A percentile compares a stretch with the other conserved stretches of the same genome.
Evolutionary conservation across 2,888 invertebrate species (phyloP).

Genomic region (Cistogaster globosa): DNA sequence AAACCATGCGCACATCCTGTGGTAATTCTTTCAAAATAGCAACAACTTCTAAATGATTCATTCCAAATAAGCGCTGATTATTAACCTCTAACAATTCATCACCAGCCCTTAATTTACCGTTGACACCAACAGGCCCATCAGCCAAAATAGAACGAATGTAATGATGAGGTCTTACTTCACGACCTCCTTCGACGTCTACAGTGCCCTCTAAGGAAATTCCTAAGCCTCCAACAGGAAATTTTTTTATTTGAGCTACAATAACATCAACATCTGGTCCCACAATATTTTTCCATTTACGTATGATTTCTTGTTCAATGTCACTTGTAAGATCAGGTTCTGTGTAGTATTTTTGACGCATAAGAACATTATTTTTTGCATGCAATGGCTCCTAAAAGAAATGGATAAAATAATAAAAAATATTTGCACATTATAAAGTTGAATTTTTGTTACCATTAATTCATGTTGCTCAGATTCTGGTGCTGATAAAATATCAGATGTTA

Average conservation of each 20-base stretch:
- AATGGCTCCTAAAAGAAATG: conserved; percentile 73
- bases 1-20: conserved; percentile 94
- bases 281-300: conserved; percentile 92
- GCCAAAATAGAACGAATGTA: conserved; percentile 98
- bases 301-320: conserved; percentile 91
- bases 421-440: not conserved
- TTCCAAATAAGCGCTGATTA: conserved; percentile 91
- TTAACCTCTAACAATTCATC: conserved; percentile 98
- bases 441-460: conserved; percentile 76
- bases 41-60: conserved; percentile 97
- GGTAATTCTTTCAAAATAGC: conserved; percentile 96
- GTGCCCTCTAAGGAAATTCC: conserved; percentile 99
- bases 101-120: conserved; percentile 93
- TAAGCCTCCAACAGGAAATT: conserved; percentile 95
- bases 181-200: conserved; percentile 98
- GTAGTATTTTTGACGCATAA: conserved; percentile 81
- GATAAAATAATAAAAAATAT: not conserved
- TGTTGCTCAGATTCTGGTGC: conserved; percentile 73
- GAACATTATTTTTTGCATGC: conserved; percentile 78
- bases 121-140: conserved; percentile 98
- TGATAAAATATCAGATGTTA: conserved; percentile 78
- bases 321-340: conserved; percentile 84
- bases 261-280: conserved; percentile 91
- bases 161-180: conserved; percentile 98
- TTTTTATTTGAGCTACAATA: conserved; percentile 91